Base-by-base conservation (phyloP, 1,140 invertebrate genomes). In the Chrysoperla carnea region DNA sequence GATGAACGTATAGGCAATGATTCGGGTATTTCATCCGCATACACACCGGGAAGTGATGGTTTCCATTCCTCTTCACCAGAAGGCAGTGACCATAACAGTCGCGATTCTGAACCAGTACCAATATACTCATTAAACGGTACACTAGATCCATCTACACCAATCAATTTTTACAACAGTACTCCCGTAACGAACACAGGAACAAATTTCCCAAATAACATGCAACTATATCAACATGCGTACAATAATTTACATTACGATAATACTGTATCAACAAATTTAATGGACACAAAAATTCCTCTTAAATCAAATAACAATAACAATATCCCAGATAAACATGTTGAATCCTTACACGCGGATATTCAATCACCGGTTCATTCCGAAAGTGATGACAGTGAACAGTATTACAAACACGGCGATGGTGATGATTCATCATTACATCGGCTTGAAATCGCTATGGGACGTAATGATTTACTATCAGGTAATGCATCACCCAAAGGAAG, bases 151-250 rank as follows among this genome's bases (percentile, higher is more conserved):
- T 42, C 36, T 14, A 37, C 37, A 12, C 7, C 40, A 29, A 31
- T 12, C 6, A n/a, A 23, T 33, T 23, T 23, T 23, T 11, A 11
- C 8, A 33, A 33, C n/a, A 58, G 38, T 62, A 60, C 43, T 48
- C 54, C 8, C 62, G 67, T 35, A 66, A 67, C 13, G 57, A 33
- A 33, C n/a, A 6, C n/a, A 11, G 8, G 8, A 11, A 11, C n/a
- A 9, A 33, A 33, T 33, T 11, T 62, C 0, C 59, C 59, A 42
- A 63, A 61, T 1, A 55, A 45, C n/a, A 56, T 59, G 51, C 47
- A 59, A 1, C 47, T 63, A 1, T 61, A 63, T 50, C 58, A 60
- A 6, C 62, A 61, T 50, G 54, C 29, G 3, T n/a, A 41, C 12
- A 28, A 23, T 23, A 23, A 23, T 23, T 23, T 23, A 23, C 31